A percentile compares a stretch with the other conserved stretches of the same genome.
These are phyloP conservation scores for Scaptomyza parva DNA, from an alignment of 2,888 invertebrate genomes.

Conservation along the genomic window DNA sequence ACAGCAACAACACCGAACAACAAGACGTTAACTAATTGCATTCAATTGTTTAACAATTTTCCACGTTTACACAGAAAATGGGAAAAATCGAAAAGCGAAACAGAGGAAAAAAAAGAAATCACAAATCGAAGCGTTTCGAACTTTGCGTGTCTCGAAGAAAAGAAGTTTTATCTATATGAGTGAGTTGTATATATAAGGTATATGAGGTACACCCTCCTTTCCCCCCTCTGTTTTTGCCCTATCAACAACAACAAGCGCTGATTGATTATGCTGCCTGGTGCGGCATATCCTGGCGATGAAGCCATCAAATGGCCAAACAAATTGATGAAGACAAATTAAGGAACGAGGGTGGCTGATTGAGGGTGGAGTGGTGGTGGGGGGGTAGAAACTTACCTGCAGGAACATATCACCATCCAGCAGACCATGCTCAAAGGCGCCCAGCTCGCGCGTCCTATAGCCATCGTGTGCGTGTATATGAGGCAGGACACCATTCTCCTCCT, in stretches of 20 bases:
- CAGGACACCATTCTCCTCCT: conserved; percentile 92
- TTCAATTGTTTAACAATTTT: conserved; percentile 55
- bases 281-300: conserved; percentile 65
- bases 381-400: conserved; percentile 90
- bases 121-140: conserved; percentile 27
- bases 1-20: conserved; percentile 6
- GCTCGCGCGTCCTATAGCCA: conserved; percentile 88
- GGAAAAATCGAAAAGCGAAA: no score
- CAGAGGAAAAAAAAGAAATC: conserved; percentile 9
- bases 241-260: conserved; percentile 65
- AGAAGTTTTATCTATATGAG: conserved; percentile 55
- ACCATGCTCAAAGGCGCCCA: conserved; percentile 95
- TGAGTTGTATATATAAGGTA: neutral
- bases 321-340: conserved; percentile 72
- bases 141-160: conserved; percentile 49
- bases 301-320: conserved; percentile 64
- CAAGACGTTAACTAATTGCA: conserved; percentile 54
- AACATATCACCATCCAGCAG: conserved; percentile 97
- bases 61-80: conserved; percentile 42
- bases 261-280: conserved; percentile 64
- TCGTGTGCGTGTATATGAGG: conserved; percentile 88
- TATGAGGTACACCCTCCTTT: conserved; percentile 1
- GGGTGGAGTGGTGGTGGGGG: neutral
- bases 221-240: neutral
- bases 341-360: conserved; percentile 1